A percentile compares a stretch with the other conserved stretches of the same genome.
phyloP scores from a whole-genome alignment of 2,797 vertebrate species.

The Pseudomugil gertrudae region DNA sequence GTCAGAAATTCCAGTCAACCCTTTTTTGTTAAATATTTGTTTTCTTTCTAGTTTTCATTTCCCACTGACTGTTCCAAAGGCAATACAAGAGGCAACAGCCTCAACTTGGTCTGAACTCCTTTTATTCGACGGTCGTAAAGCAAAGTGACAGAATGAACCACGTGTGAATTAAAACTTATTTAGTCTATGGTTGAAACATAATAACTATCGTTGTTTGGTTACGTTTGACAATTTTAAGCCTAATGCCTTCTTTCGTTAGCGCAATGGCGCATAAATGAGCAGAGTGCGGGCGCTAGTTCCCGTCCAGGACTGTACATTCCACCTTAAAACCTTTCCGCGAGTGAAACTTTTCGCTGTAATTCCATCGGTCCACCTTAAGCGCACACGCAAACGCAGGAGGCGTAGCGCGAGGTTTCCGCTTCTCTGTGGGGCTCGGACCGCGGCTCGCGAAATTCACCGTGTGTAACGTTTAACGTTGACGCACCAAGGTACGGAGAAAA shows the following conservation, averaged over 20 bases:
- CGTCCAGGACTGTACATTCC: slow-evolving; percentile 62
- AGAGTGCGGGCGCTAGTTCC: slow-evolving; percentile 50
- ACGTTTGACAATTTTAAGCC: background rate
- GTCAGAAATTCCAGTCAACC: no score
- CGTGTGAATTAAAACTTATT: background rate
- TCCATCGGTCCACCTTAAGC: slow-evolving; percentile 84
- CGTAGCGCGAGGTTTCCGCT: slow-evolving; percentile 89
- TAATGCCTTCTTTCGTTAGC: slow-evolving; percentile 15
- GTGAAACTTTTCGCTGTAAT: slow-evolving; percentile 76
- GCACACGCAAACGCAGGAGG: slow-evolving; percentile 87
- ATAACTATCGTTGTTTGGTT: background rate
- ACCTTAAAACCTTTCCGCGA: slow-evolving; percentile 78
- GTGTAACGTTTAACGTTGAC: slow-evolving; percentile 71
- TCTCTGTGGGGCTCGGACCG: slow-evolving; percentile 83
- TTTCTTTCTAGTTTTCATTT: background rate
- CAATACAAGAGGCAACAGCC: background rate
- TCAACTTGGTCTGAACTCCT: background rate
- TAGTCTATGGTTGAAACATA: background rate
- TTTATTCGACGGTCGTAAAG: slow-evolving; percentile 1
- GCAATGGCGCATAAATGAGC: slow-evolving; percentile 30
- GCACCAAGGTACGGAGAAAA: slow-evolving; percentile 51
- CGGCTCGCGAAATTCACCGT: slow-evolving; percentile 79
- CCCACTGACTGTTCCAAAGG: background rate
- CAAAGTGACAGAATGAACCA: slow-evolving; percentile 4
- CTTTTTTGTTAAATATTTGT: background rate